phyloP scores from a whole-genome alignment of 1,140 invertebrate species.

The Propsilocerus akamusi region DNA sequence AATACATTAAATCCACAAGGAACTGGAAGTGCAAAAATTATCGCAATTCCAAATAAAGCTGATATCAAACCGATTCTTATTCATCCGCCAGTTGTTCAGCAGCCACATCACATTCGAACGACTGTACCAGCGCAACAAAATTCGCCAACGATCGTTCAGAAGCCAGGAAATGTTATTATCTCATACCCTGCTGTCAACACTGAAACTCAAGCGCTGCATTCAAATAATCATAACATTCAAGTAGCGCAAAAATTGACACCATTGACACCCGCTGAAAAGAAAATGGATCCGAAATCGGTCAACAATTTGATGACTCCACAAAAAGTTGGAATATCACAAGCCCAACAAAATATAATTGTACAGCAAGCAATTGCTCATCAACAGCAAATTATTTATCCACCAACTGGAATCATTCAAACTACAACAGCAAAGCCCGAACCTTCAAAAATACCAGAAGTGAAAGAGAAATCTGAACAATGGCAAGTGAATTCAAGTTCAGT shows the following conservation, averaged over 20 bases:
- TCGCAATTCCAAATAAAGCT: background rate
- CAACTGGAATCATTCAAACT: background rate
- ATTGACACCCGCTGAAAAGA: background rate
- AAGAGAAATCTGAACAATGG: background rate
- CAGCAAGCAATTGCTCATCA: background rate
- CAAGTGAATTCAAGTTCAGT: background rate
- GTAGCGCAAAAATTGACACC: background rate
- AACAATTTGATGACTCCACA: no score
- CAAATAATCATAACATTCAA: background rate
- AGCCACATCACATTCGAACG: constrained; percentile 13
- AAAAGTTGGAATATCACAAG: no score
- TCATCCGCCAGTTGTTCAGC: background rate
- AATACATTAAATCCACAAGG: background rate
- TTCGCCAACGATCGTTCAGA: background rate
- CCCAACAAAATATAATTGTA: no score
- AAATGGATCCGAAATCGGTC: background rate
- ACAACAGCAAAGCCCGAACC: background rate
- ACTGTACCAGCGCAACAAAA: constrained; percentile 9
- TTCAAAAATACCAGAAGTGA: background rate
- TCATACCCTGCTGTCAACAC: background rate
- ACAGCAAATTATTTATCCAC: background rate
- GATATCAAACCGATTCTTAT: background rate
- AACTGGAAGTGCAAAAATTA: background rate
- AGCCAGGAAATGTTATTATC: background rate
- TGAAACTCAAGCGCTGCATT: background rate